These are phyloP conservation scores for Cyrtodaria siliqua DNA, from an alignment of 2,888 invertebrate species.

Conservation along the genomic window DNA sequence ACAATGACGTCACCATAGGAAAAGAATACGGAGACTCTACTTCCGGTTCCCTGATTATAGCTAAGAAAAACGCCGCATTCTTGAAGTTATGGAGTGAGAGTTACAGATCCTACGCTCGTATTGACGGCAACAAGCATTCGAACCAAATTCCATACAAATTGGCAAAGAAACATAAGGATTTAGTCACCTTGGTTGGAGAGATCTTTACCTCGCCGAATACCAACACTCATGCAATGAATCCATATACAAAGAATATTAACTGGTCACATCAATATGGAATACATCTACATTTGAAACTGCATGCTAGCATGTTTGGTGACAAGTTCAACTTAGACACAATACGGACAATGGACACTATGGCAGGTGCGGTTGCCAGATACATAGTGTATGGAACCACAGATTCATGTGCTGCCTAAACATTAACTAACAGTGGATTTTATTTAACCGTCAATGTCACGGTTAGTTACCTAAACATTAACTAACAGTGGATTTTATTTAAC, in stretches of 20 bases:
- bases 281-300: conserved; percentile 66
- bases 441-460: too few relatives aligned
- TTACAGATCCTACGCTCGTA: conserved; percentile 69
- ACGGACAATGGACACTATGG: conserved; percentile 61
- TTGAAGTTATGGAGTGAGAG: conserved; percentile 74
- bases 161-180: conserved; percentile 50
- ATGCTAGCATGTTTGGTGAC: conserved; percentile 33
- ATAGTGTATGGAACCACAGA: conserved; percentile 63
- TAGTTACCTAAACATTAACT: too few relatives aligned
- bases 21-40: conserved; percentile 65
- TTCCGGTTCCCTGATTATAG: conserved; percentile 77
- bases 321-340: conserved; percentile 44
- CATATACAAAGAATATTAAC: conserved; percentile 62
- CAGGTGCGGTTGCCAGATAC: conserved; percentile 64
- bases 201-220: conserved; percentile 67
- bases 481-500: too few relatives aligned
- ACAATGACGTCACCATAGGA: conserved; percentile 74
- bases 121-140: conserved; percentile 71
- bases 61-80: conserved; percentile 70
- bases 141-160: conserved; percentile 69
- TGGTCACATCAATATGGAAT: conserved; percentile 76
- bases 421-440: too few relatives aligned
- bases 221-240: conserved; percentile 35
- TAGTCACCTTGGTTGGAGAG: conserved; percentile 68
- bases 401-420: conserved; percentile 33